Evolutionary conservation across 2,888 invertebrate genomes (phyloP), one percentile per base, ranked within the genome.

Genomic region (Leuctra nigra): DNA sequence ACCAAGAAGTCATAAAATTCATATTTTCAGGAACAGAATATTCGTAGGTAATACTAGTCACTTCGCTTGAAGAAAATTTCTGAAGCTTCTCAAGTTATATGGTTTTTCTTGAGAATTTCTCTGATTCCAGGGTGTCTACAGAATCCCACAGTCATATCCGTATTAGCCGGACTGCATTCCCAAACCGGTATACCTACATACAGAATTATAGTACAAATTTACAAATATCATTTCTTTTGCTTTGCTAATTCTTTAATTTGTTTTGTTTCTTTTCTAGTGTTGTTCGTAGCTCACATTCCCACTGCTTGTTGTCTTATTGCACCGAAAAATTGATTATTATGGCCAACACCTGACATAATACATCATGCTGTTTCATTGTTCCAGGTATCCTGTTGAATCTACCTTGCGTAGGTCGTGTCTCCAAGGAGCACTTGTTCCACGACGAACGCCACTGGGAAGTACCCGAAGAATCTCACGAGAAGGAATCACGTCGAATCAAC

Each of bases 371-470:
- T n/a, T n/a, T n/a, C 20, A 22, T 20, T 23, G 23, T 7, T 68
- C 1, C 70, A 81, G 81, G 81, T 63, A 65, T 75, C 36, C 64
- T 79, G 22, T 68, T 78, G 29, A 78, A 75, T 63, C 66, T 73
- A 56, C 69, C 72, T 23, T 66, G 62, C 57, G 64, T 79, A 72
- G 70, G 72, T 62, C 65, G 72, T 57, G 68, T 83, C 39, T 72
- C 76, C 53, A 77, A 78, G 57, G 74, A 75, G 29, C 76, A 81
- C 57, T 76, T 77, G 61, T 84, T 82, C 68, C 73, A 80, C 66
- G 85, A 86, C 66, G 78, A 78, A 65, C 67, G 76, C 64, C 78
- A 78, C 66, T 86, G 85, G 85, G 81, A 82, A 64, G 73, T 84
- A 59, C 83, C 84, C 23, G 24, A n/a, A 14, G 48, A 48, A 20